A percentile compares a stretch with the other conserved stretches of the same genome.
Evolutionary conservation across 35 echinoderm and acorn worm genomes (phyloP).

Genomic region (Patiria miniata): DNA sequence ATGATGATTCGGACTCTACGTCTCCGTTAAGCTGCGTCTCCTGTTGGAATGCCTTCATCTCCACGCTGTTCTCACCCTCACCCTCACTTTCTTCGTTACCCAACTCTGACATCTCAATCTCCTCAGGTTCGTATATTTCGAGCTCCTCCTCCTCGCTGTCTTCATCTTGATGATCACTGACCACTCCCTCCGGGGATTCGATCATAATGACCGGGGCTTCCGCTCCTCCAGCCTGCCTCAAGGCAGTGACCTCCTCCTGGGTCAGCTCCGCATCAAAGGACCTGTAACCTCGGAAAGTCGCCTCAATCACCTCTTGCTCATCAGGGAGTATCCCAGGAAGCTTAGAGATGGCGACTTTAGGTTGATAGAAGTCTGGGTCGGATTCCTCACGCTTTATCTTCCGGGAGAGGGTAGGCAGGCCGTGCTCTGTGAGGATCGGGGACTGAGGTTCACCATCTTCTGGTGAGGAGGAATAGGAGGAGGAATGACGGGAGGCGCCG

Average conservation of each 20-base stretch:
- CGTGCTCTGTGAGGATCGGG: neutral
- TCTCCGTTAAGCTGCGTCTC: neutral
- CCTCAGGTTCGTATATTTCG: conserved; percentile 5
- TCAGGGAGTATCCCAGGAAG: neutral
- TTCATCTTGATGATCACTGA: neutral
- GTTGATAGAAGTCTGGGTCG: neutral
- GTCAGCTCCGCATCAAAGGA: neutral
- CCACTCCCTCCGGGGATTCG: conserved; percentile 6
- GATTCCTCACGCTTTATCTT: neutral
- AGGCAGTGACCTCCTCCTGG: neutral
- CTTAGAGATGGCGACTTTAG: neutral
- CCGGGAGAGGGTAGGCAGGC: neutral
- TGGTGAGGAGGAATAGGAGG: neutral
- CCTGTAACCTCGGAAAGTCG: neutral
- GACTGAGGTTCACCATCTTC: conserved; percentile 1
- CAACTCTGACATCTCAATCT: conserved; percentile 12
- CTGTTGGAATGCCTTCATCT: neutral
- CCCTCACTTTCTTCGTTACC: neutral
- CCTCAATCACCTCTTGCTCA: conserved; percentile 5
- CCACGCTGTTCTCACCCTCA: neutral
- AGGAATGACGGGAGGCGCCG: neutral
- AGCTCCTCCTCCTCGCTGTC: neutral
- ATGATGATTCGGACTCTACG: neutral
- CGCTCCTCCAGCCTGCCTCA: neutral
- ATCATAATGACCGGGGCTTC: neutral